Conservation (phyloP, 2,113 vertebrate genomes). For the Phalacrocorax pelagicus region DNA sequence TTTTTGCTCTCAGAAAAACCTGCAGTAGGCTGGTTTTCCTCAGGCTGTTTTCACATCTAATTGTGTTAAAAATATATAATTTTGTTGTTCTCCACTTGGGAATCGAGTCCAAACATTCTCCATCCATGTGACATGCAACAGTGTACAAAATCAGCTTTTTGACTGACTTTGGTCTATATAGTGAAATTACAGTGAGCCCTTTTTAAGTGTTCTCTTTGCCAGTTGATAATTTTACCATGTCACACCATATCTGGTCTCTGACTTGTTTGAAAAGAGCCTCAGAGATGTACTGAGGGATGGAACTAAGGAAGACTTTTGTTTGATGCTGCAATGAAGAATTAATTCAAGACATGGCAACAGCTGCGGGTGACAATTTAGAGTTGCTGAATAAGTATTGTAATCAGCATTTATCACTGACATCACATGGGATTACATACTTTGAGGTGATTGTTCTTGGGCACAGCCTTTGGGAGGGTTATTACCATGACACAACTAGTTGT, state of each 20-base stretch:
- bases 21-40: not conserved
- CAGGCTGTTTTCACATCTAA: not conserved
- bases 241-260: not conserved
- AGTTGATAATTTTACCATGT: not conserved
- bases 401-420: slow-evolving; percentile 51
- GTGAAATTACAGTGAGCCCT: not conserved
- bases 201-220: not conserved
- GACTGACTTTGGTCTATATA: not conserved
- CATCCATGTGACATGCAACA: not conserved
- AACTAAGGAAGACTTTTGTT: slow-evolving; percentile 4
- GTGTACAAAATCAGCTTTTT: not conserved
- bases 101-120: too few relatives aligned
- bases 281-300: not conserved
- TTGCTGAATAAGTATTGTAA: slow-evolving; percentile 54
- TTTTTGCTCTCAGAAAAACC: not conserved
- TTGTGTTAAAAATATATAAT: not conserved
- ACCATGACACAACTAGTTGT: slow-evolving; percentile 60
- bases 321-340: slow-evolving; percentile 5
- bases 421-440: slow-evolving; percentile 55
- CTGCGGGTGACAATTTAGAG: slow-evolving; percentile 35
- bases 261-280: not conserved
- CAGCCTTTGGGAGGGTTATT: slow-evolving; percentile 56
- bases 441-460: slow-evolving; percentile 49
- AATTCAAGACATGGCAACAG: slow-evolving; percentile 55
- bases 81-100: not conserved